Percentiles rank a stretch among this genome's conserved stretches.
phyloP scores from a whole-genome alignment of 2,113 vertebrate species.

The Athene cunicularia region DNA sequence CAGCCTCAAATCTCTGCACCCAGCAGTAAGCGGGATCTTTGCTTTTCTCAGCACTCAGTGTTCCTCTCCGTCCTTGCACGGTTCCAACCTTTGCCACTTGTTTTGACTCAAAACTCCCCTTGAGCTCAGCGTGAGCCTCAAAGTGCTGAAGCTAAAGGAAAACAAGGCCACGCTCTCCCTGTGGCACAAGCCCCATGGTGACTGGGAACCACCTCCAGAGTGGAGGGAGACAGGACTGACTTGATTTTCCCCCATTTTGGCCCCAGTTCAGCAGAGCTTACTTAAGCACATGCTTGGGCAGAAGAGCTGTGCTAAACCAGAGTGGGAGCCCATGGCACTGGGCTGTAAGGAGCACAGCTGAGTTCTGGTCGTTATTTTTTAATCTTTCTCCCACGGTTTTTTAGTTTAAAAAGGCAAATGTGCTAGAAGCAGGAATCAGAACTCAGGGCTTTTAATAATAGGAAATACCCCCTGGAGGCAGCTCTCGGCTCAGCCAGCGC shows the following conservation, averaged over 20 bases:
- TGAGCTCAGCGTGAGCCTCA: background rate
- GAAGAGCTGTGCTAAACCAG: background rate
- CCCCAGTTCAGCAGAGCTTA: background rate
- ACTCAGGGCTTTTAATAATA: background rate
- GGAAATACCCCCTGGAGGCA: background rate
- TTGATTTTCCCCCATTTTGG: background rate
- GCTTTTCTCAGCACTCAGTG: background rate
- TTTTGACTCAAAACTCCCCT: background rate
- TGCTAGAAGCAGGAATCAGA: background rate
- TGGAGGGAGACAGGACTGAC: background rate
- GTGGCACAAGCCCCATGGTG: rapidly evolving
- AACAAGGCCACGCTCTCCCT: background rate
- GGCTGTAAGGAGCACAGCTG: background rate
- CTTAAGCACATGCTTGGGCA: background rate
- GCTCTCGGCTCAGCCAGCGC: background rate
- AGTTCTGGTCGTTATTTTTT: background rate
- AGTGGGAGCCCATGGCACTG: rapidly evolving
- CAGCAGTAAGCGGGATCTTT: background rate
- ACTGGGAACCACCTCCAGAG: background rate
- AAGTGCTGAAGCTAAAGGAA: background rate
- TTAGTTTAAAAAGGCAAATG: background rate
- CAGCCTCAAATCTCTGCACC: background rate
- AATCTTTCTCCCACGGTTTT: background rate
- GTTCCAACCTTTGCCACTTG: background rate
- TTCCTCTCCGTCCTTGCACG: background rate